Evolutionary conservation across 2,888 invertebrate genomes (phyloP), one percentile per base, ranked within the genome.

Genomic region (Pecten maximus): DNA sequence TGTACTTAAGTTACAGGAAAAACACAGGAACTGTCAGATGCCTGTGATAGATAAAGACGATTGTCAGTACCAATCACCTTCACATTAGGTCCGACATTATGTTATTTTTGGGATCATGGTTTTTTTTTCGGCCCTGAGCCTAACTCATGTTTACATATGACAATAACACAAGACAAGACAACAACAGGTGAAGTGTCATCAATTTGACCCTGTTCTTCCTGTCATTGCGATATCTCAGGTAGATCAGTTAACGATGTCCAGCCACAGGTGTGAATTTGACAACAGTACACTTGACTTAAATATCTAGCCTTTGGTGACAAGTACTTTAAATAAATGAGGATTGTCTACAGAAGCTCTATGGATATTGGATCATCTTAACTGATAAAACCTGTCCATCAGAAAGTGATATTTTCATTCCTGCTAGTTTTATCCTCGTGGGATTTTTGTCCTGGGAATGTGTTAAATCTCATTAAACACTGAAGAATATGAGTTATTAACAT

Each of bases 381-480:
- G 74, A 74, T 74, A 74, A 74, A 74, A 35, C 74, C 35, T 74
- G 74, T 74, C 74, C 74, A 74, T 74, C 74, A 74, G 74, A 74
- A 60, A 74, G 35, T 35, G 74, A 74, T 74, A 74, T 74, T 74
- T 28, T 74, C 28, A 35, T 74, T 35, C 74, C 28, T 74, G 60
- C 35, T 3, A 28, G 28, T n/a, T 60, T 60, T 60, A n/a, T 6
- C n/a, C 74, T 35, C 23, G 74, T 12, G 35, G 74, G 74, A 74
- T 74, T 35, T 44, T 28, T 74, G 74, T 74, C 74, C 19, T 6
- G 23, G 28, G 35, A 74, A 74, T 74, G 74, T 74, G 10, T 35
- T 74, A 74, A 74, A 74, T 74, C 74, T 35, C 10, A 16, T 74
- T 74, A 35, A 74, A 74, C 15, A 28, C 74, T 35, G 28, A 2